Evolutionary conservation across 1,140 invertebrate genomes (phyloP), one percentile per base, ranked within the genome.

Genomic region (Caenorhabditis latens): DNA sequence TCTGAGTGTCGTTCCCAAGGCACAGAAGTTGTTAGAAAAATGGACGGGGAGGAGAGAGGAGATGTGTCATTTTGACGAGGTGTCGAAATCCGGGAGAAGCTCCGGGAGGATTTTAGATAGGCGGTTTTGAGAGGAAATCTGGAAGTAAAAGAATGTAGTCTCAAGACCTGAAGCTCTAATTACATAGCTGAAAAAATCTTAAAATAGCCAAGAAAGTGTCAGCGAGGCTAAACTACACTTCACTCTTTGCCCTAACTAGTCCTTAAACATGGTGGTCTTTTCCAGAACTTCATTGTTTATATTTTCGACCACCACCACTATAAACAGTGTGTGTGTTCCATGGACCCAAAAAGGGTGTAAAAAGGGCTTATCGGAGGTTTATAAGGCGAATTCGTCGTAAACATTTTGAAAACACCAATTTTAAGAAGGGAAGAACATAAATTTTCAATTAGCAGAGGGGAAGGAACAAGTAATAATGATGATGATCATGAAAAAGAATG

Each of bases 361-460:
- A 79, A 79, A 46, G 65, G 65, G 65, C 32, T 67, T 67, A 67
- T 46, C 14, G 40, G 5, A 40, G n/a, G 61, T 13, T 71, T 16
- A 43, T 19, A 19, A 43, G 32, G 32, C 32, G 21, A n/a, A 61
- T 19, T 19, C 4, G 65, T 0, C 71, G 71, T 67, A 67, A 67
- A 67, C 65, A 67, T 67, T 67, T 65, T 67, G 65, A 43, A 67
- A 67, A 67, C 65, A 67, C 21, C 1, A 50, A 50, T 11, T 11
- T 65, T 40, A 46, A 43, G 4, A 9, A 46, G 32, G 32, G 32
- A 32, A 79, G 71, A 79, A 43, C 71, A 79, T 79, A 79, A 79
- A 79, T 79, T 79, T 79, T 79, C 71, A 79, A 79, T 79, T 79
- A 79, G 71, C 32, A 11, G 6, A 32, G 7, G 61, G 21, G 0